Evolutionary conservation across 2,797 vertebrate genomes (phyloP), one percentile per base, ranked within the genome.

Genomic region (Pseudopleuronectes americanus): DNA sequence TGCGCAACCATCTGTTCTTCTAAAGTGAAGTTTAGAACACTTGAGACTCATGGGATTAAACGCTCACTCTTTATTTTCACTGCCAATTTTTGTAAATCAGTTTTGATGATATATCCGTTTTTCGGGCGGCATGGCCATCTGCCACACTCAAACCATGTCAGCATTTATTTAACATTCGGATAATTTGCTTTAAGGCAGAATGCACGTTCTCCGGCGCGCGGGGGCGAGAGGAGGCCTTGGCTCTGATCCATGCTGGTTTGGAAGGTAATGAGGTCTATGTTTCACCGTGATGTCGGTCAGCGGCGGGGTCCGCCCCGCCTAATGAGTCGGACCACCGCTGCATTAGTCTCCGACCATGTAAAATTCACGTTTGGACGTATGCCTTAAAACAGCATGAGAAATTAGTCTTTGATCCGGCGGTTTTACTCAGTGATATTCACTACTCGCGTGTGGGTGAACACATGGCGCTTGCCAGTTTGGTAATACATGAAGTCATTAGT

Each of bases 251-350:
- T 74, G 55, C 67, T 69, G 81, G 77, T 84, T 86, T 51, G 24
- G 51, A 76, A 86, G 71, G 67, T 89, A 90, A 90, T 85, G 85
- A 87, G 79, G 74, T 83, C 82, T 58, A 74, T 84, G 86, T 74
- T 84, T 87, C 83, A 83, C 65, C 68, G 57, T 76, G 84, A 86
- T 87, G 65, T 66, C 55, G 31, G 41, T 62, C 74, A 4, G 67
- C 3, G 26, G 88, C 90, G 77, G 77, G 84, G 80, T 87, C 79
- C n/a, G 0, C 6, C 80, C 79, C n/a, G 0, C 6, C 80, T 91
- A 90, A 91, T 90, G 90, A 91, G 78, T 79, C 24, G 8, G 68
- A 74, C 85, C 81, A 61, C 70, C 74, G 5, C 76, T 45, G 53
- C 65, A 80, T 78, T 76, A 28, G 54, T 81, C 57, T 78, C 68